Conservation (phyloP, 2,888 invertebrate genomes). For the Acronicta alni region DNA sequence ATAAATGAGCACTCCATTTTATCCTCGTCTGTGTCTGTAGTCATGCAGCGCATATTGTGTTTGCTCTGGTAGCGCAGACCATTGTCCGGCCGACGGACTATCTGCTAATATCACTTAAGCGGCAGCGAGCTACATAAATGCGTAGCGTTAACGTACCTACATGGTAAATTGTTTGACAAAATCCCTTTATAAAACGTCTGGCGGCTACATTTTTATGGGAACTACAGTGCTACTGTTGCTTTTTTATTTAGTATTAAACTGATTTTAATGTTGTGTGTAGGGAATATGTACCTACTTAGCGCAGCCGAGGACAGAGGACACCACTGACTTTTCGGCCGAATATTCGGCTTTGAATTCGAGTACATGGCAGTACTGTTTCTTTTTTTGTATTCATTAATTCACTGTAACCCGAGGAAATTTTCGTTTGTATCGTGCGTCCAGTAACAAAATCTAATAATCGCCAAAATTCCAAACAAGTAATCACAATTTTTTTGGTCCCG, state of each 20-base stretch:
- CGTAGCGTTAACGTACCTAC: conserved; percentile 27
- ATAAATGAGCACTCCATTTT: conserved; percentile 11
- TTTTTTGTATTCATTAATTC: too few species aligned
- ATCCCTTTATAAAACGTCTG: conserved; percentile 52
- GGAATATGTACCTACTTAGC: too few species aligned
- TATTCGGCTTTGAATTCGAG: too few species aligned
- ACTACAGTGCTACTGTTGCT: conserved; percentile 12
- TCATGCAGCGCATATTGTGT: conserved; percentile 76
- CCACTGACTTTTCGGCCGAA: too few species aligned
- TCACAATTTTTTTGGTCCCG: too few species aligned
- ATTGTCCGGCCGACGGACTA: conserved; percentile 64
- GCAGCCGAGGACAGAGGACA: too few species aligned
- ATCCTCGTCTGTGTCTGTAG: conserved; percentile 42
- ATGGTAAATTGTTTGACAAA: conserved; percentile 54
- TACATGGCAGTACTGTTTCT: too few species aligned
- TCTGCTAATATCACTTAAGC: conserved; percentile 70
- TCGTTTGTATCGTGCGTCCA: too few species aligned
- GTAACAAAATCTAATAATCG: too few species aligned
- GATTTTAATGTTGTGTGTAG: not conserved
- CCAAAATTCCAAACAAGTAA: too few species aligned
- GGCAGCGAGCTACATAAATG: conserved; percentile 25
- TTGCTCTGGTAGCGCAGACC: conserved; percentile 64
- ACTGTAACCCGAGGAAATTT: too few species aligned
- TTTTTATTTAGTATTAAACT: not conserved
- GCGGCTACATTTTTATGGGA: conserved; percentile 37